phyloP scores from a whole-genome alignment of 2,797 vertebrate genomes.

The Danio jaintianensis region DNA sequence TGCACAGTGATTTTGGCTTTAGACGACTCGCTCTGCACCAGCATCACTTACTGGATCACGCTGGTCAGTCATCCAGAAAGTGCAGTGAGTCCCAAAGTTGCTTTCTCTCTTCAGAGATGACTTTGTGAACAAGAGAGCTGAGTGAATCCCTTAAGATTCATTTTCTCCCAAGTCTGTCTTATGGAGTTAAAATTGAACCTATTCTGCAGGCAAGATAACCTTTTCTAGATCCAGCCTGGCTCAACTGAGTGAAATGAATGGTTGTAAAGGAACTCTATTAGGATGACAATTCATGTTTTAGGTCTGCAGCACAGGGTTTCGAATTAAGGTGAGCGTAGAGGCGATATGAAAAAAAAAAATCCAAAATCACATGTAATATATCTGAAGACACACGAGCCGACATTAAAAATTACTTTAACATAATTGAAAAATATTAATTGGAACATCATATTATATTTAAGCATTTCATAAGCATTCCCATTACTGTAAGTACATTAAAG shows the following conservation, averaged over 20 bases:
- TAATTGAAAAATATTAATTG: too few relatives aligned
- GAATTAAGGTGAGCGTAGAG: slow-evolving; percentile 37
- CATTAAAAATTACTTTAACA: too few relatives aligned
- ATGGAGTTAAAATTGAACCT: slow-evolving; percentile 63
- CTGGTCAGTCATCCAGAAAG: slow-evolving; percentile 62
- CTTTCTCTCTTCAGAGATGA: slow-evolving; percentile 56
- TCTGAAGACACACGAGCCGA: slow-evolving; percentile 3
- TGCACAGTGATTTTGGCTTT: slow-evolving; percentile 57
- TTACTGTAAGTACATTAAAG: too few relatives aligned
- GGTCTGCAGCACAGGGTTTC: slow-evolving; percentile 38
- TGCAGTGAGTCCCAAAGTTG: slow-evolving; percentile 48
- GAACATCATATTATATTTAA: too few relatives aligned
- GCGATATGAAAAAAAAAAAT: slow-evolving; percentile 14
- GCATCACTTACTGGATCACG: slow-evolving; percentile 54
- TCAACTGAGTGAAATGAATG: slow-evolving; percentile 56
- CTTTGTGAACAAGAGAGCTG: slow-evolving; percentile 60
- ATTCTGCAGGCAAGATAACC: slow-evolving; percentile 59
- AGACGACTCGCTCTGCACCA: slow-evolving; percentile 45
- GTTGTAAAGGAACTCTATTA: slow-evolving; percentile 64
- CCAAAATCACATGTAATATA: background rate
- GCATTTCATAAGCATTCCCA: too few relatives aligned
- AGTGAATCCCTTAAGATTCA: slow-evolving; percentile 61
- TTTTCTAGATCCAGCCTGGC: slow-evolving; percentile 56
- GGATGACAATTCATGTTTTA: slow-evolving; percentile 61
- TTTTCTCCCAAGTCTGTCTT: slow-evolving; percentile 59